phyloP scores from a whole-genome alignment of 2,113 vertebrate species.

The Neotoma lepida region DNA sequence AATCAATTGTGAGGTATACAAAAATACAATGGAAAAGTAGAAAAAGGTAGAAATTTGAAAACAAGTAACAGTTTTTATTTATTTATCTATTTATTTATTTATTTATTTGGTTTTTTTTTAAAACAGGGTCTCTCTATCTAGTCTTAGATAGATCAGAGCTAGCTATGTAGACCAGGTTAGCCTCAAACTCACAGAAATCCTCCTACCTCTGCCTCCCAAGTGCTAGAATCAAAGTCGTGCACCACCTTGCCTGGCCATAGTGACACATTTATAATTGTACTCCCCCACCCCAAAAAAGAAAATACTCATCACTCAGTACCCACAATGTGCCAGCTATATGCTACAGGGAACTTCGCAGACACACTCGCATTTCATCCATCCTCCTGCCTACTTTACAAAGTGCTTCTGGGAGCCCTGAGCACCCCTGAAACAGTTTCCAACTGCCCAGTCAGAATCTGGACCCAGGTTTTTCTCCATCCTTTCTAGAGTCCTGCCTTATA shows the following conservation, averaged over 20 bases:
- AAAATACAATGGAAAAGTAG: slow-evolving; percentile 47
- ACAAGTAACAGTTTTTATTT: neutral
- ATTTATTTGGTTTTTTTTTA: neutral
- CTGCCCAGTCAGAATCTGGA: neutral
- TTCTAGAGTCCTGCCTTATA: neutral
- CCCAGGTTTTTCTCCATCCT: slow-evolving; percentile 25
- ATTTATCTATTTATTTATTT: neutral
- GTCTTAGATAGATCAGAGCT: neutral
- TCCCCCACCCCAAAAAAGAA: neutral
- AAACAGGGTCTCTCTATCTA: neutral
- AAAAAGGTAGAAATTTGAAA: neutral
- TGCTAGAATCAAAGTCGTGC: neutral
- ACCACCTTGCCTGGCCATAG: neutral
- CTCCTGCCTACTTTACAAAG: slow-evolving; percentile 4
- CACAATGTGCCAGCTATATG: neutral
- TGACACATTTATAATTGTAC: neutral
- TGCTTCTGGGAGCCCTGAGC: neutral
- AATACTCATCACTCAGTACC: neutral
- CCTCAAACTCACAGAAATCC: neutral
- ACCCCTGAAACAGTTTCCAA: neutral
- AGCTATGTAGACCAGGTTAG: neutral
- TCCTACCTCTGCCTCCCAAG: neutral
- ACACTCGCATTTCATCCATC: neutral
- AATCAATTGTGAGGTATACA: neutral
- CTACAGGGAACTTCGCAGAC: neutral